Conservation (phyloP, 2,113 vertebrate species). For the Percina caprodes region DNA sequence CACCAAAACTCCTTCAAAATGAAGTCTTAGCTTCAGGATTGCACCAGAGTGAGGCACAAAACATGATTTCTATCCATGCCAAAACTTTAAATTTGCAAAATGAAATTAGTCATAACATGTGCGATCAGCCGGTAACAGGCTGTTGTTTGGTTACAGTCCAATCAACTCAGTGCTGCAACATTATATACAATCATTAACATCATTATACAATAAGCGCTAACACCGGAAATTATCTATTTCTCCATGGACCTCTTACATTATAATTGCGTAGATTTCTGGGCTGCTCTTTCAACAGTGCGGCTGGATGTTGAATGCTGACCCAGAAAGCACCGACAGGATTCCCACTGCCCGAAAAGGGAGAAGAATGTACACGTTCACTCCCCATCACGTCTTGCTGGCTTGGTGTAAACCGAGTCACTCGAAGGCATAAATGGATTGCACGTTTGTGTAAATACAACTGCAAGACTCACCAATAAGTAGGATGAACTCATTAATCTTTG, state of each 20-base stretch:
- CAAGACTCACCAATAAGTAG: conserved; percentile 31
- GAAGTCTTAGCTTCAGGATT: conserved; percentile 2
- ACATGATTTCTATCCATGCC: not conserved
- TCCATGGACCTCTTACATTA: not conserved
- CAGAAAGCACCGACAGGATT: conserved; percentile 55
- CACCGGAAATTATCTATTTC: conserved; percentile 5
- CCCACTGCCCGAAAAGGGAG: conserved; percentile 82
- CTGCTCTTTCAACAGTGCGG: conserved; percentile 9
- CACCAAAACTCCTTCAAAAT: not conserved
- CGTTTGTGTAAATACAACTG: conserved; percentile 72
- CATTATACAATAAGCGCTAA: conserved; percentile 11
- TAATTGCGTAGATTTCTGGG: conserved; percentile 9
- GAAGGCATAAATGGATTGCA: conserved; percentile 68
- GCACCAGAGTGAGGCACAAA: not conserved
- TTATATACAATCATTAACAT: not conserved
- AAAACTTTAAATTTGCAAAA: not conserved
- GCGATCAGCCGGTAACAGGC: conserved; percentile 15
- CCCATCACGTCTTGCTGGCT: conserved; percentile 48
- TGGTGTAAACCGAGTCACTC: conserved; percentile 75
- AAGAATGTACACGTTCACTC: conserved; percentile 78
- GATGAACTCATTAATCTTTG: conserved; percentile 48
- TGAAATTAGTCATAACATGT: conserved; percentile 2
- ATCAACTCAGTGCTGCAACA: not conserved
- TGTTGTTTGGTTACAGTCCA: conserved; percentile 2
- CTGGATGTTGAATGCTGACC: conserved; percentile 42